Evolutionary conservation across 2,797 vertebrate genomes (phyloP), one percentile per base, ranked within the genome.

Genomic region (Gorsachius magnificus): DNA sequence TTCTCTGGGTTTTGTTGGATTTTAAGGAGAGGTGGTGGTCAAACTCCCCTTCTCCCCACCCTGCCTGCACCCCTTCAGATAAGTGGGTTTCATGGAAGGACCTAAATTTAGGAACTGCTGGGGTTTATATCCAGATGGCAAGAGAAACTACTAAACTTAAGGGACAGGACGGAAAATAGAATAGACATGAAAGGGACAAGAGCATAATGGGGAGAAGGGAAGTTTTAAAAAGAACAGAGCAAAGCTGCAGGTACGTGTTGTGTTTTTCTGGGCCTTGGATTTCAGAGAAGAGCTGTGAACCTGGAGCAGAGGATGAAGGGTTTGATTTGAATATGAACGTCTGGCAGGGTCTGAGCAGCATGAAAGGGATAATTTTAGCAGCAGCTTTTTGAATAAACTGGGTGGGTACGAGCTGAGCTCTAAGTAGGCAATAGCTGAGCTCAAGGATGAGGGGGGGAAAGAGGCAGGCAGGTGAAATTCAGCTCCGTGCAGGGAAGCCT

Each of bases 321-420:
- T 80, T 92, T 83, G n/a, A 90, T 95, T 95, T 95, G 78, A 95
- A 89, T 90, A 89, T 93, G 81, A 95, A 87, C 90, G 36, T 90
- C 77, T 84, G 77, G 36, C 60, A 89, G 56, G 66, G 46, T 93
- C 77, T 83, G 75, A 84, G 78, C 53, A 81, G 75, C 71, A 87
- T 68, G 64, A 89, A 92, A 95, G 26, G 29, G 86, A 91, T 89
- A 85, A 96, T 93, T 96, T 96, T 96, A 93, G 86, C 64, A 75
- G 41, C 53, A 65, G 36, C 75, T 68, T 94, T 92, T 94, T 89
- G 64, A 90, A 90, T 83, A 65, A 54, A 7, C 35, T n/a, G 41
- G 53, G n/a, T 96, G 75, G 56, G 33, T 92, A 48, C 86, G 89
- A 93, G 83, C 86, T 68, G 88, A 93, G 81, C 65, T 85, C 1